Evolutionary conservation across 2,797 vertebrate species (phyloP).

Genomic region (Notamacropus eugenii): DNA sequence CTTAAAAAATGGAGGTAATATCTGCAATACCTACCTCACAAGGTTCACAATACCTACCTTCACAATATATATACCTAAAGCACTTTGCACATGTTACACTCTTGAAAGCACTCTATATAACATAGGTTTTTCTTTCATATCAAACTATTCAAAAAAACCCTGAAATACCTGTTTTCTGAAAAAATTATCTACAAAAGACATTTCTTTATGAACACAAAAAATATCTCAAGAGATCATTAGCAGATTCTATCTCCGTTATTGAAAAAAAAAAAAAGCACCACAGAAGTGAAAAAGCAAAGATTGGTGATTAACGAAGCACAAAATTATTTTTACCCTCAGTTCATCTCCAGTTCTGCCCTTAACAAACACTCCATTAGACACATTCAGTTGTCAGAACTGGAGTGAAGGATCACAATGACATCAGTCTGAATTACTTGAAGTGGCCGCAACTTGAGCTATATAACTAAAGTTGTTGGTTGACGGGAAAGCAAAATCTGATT

Average conservation of each 20-base stretch:
- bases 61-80: neutral
- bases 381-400: slow-evolving; percentile 50
- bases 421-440: slow-evolving; percentile 71
- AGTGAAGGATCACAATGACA: slow-evolving; percentile 58
- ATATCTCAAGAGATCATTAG: neutral
- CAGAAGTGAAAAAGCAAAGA: slow-evolving; percentile 53
- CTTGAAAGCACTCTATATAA: neutral
- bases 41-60: too few relatives aligned
- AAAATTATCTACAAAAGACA: neutral
- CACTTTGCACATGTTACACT: neutral
- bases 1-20: neutral
- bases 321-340: slow-evolving; percentile 71
- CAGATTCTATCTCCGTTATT: neutral
- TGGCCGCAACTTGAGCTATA: slow-evolving; percentile 52
- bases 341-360: slow-evolving; percentile 64
- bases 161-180: neutral
- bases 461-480: slow-evolving; percentile 52
- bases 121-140: neutral
- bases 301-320: slow-evolving; percentile 57
- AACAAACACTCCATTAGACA: slow-evolving; percentile 64
- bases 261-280: neutral
- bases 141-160: neutral
- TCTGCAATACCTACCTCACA: neutral
- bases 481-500: slow-evolving; percentile 69
- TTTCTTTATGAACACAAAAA: neutral